phyloP scores from a whole-genome alignment of 2,113 vertebrate species.

The Ceratotherium simum region DNA sequence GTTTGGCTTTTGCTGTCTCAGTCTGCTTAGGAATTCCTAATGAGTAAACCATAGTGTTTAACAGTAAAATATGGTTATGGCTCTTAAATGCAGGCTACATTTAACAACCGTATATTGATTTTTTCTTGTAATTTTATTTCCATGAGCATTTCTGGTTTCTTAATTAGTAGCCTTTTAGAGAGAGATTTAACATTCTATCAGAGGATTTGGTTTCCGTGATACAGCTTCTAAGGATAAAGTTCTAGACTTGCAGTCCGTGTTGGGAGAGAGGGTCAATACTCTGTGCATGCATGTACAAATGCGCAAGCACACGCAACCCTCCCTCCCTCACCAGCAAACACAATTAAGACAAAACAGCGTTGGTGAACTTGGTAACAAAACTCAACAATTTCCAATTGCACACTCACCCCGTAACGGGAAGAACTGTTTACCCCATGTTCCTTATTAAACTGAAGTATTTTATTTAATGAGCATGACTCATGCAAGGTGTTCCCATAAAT shows the following conservation, averaged over 20 bases:
- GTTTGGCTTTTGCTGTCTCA: slow-evolving; percentile 83
- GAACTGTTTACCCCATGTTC: slow-evolving; percentile 90
- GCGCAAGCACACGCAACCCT: neutral
- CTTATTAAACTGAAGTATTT: slow-evolving; percentile 93
- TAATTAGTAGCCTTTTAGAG: slow-evolving; percentile 90
- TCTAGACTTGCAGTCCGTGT: neutral
- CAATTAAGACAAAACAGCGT: slow-evolving; percentile 83
- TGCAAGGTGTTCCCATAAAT: slow-evolving; percentile 98
- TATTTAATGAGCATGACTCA: slow-evolving; percentile 97
- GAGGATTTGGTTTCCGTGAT: slow-evolving; percentile 80
- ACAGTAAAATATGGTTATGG: slow-evolving; percentile 89
- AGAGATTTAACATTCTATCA: slow-evolving; percentile 87
- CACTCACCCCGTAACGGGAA: slow-evolving; percentile 88
- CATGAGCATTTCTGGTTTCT: slow-evolving; percentile 88
- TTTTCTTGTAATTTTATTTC: slow-evolving; percentile 89
- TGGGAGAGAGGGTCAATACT: neutral
- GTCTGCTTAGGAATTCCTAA: slow-evolving; percentile 87
- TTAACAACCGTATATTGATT: slow-evolving; percentile 90
- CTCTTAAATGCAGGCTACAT: slow-evolving; percentile 86
- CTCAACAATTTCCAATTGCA: slow-evolving; percentile 87
- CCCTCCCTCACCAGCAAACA: slow-evolving; percentile 51
- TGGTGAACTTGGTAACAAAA: slow-evolving; percentile 85
- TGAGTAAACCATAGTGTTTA: slow-evolving; percentile 84
- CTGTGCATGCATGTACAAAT: neutral
- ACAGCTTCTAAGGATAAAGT: slow-evolving; percentile 62